phyloP scores from a whole-genome alignment of 2,888 invertebrate species.

The Clivina fossor region DNA sequence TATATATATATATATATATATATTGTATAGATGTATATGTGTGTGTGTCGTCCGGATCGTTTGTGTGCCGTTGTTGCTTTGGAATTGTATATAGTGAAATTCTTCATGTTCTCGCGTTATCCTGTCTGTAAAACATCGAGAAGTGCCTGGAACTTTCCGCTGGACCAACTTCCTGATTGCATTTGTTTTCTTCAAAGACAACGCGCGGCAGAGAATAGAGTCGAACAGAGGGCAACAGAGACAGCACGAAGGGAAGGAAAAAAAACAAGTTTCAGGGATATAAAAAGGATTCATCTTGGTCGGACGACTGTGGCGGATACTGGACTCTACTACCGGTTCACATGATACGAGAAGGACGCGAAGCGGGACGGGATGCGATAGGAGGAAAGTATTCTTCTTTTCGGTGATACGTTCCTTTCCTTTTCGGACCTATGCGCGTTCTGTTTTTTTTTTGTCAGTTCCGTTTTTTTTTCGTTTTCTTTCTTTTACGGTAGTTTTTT shows the following conservation, averaged over 20 bases:
- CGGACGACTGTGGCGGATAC: background rate
- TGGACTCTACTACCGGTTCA: too few relatives aligned
- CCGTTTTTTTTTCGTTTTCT: too few relatives aligned
- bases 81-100: conserved; percentile 27
- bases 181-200: conserved; percentile 34
- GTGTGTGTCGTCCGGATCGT: conserved; percentile 19
- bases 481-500: too few relatives aligned
- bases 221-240: background rate
- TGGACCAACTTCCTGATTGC: conserved; percentile 34
- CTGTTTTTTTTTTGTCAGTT: conserved; percentile 12
- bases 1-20: too few relatives aligned
- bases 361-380: too few relatives aligned
- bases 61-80: too few relatives aligned
- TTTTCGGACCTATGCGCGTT: conserved; percentile 3
- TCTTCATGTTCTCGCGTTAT: conserved; percentile 26
- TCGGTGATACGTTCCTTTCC: too few relatives aligned
- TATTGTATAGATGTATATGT: too few relatives aligned
- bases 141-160: conserved; percentile 33
- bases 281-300: conserved; percentile 32
- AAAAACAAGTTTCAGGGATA: conserved; percentile 28
- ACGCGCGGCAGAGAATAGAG: conserved; percentile 10
- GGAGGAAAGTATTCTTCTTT: too few relatives aligned
- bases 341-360: too few relatives aligned
- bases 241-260: conserved; percentile 13
- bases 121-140: conserved; percentile 28